phyloP scores from a whole-genome alignment of 2,113 vertebrate genomes.

The Centropristis striata region DNA sequence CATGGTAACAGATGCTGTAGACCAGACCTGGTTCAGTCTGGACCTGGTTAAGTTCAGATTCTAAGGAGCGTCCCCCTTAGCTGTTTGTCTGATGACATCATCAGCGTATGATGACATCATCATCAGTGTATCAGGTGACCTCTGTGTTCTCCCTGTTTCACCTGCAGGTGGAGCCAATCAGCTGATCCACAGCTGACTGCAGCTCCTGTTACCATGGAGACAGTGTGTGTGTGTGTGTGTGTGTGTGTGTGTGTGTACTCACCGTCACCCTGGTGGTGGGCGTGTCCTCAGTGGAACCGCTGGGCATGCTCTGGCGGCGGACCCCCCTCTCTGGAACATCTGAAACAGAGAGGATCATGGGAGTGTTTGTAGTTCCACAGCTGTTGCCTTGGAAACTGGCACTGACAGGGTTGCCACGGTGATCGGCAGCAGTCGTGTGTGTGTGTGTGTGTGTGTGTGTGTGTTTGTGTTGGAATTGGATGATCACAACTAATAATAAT shows the following conservation, averaged over 20 bases:
- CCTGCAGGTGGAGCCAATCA: constrained; percentile 22
- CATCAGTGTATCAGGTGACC: no score
- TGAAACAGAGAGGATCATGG: constrained; percentile 56
- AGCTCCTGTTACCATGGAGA: constrained; percentile 90
- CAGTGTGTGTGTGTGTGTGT: constrained; percentile 63
- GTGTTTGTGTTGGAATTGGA: no score
- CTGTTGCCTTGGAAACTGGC: constrained; percentile 10
- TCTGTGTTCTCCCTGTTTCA: neutral
- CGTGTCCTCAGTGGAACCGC: constrained; percentile 85
- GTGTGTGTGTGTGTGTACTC: constrained; percentile 17
- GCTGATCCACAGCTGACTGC: constrained; percentile 52
- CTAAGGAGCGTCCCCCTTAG: no score
- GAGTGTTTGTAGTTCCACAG: constrained; percentile 13
- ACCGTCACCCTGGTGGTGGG: constrained; percentile 90
- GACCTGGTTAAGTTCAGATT: no score
- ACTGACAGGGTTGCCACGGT: no score
- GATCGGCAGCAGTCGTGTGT: no score
- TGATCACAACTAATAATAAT: no score
- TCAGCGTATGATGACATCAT: no score
- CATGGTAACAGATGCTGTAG: no score
- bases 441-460: no score
- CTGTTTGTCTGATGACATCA: no score
- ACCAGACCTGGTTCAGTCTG: no score
- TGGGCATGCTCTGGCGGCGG: constrained; percentile 91
- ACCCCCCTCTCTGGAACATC: constrained; percentile 84